phyloP scores from a whole-genome alignment of 2,797 vertebrate genomes.

The Cryptoprocta ferox region DNA sequence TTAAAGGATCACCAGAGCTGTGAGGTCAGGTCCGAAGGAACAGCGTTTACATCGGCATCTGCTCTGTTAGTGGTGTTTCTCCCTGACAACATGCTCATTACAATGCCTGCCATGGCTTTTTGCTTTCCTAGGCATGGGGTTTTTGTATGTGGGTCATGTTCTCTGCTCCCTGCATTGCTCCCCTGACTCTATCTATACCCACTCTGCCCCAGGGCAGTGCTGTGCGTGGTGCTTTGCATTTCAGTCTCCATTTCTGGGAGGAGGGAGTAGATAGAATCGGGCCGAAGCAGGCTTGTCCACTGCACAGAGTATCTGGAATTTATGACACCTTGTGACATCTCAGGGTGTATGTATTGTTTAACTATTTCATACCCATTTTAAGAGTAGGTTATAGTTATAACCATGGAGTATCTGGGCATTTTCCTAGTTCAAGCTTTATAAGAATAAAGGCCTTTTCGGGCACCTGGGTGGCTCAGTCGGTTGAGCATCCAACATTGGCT shows the following conservation, averaged over 20 bases:
- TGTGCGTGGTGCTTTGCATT: not conserved
- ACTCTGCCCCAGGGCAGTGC: not conserved
- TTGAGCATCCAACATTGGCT: no score
- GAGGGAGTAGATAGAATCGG: not conserved
- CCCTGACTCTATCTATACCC: not conserved
- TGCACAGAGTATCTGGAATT: not conserved
- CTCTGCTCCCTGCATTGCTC: not conserved
- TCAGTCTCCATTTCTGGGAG: not conserved
- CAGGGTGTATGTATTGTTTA: not conserved
- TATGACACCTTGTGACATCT: not conserved
- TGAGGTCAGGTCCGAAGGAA: not conserved
- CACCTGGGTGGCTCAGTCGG: no score
- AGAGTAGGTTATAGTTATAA: not conserved
- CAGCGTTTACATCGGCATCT: not conserved
- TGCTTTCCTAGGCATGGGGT: not conserved
- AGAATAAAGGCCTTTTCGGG: not conserved
- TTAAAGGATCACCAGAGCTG: not conserved
- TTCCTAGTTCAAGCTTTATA: not conserved
- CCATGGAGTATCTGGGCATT: not conserved
- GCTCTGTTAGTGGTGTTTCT: not conserved
- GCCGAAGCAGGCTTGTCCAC: not conserved
- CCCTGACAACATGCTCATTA: not conserved
- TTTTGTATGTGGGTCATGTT: not conserved
- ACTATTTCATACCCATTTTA: not conserved
- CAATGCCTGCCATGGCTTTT: not conserved